Percentiles rank a stretch among this genome's conserved stretches.
Conservation (phyloP, 2,888 invertebrate genomes). For the Urechis unicinctus region DNA sequence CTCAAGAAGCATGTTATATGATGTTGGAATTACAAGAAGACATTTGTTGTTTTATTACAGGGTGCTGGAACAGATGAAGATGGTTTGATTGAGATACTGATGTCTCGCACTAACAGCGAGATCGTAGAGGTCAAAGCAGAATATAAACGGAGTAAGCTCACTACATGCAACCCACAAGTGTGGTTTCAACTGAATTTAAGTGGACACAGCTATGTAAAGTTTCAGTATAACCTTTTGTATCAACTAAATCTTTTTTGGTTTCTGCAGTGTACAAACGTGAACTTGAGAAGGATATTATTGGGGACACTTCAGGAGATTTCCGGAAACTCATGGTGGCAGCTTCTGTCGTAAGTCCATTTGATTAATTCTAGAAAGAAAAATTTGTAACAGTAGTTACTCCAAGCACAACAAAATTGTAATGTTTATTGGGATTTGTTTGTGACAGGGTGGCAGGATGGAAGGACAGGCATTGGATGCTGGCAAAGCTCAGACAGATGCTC, state of each 20-base stretch:
- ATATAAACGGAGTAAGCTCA: constrained; percentile 45
- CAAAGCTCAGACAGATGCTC: background rate
- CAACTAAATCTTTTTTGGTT: no score
- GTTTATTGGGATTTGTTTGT: no score
- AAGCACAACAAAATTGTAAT: no score
- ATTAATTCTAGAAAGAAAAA: no score
- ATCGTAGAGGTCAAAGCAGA: constrained; percentile 39
- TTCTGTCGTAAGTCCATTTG: constrained; percentile 15
- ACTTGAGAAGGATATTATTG: constrained; percentile 72
- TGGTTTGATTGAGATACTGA: constrained; percentile 46
- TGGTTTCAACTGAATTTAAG: no score
- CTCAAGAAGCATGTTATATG: no score
- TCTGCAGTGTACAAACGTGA: constrained; percentile 55
- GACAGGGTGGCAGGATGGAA: background rate
- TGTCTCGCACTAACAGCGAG: constrained; percentile 44
- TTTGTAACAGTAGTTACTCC: no score
- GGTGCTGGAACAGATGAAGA: constrained; percentile 50
- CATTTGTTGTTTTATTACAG: no score
- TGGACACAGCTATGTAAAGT: no score
- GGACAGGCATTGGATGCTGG: background rate
- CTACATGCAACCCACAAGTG: no score
- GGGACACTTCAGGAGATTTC: constrained; percentile 89
- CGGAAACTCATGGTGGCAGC: constrained; percentile 76
- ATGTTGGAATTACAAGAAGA: no score
- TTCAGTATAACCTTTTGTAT: no score